Evolutionary conservation across 1,140 invertebrate genomes (phyloP).

Genomic region (Drosophila bocqueti): DNA sequence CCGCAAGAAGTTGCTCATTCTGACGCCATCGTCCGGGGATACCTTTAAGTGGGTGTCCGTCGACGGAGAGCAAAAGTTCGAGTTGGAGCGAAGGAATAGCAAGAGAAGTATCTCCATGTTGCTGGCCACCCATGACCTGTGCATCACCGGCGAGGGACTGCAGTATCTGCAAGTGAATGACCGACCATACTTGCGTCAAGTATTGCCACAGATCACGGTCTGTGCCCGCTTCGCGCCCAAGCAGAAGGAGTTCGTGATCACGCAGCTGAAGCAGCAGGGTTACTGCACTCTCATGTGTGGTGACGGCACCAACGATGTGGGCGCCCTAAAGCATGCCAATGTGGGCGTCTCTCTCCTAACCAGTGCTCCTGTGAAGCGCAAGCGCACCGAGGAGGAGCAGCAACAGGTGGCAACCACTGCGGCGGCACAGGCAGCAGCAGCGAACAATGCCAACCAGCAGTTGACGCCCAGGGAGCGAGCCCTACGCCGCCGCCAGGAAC

Average conservation of each 20-base stretch:
- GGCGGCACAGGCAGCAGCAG: constrained; percentile 37
- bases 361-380: constrained; percentile 90
- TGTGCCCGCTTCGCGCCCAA: constrained; percentile 98
- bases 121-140: constrained; percentile 92
- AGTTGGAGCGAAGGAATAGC: constrained; percentile 29
- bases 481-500: constrained; percentile 75
- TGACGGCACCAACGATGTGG: constrained; percentile 99
- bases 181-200: constrained; percentile 88
- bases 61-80: constrained; percentile 85
- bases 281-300: constrained; percentile 99
- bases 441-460: constrained; percentile 60
- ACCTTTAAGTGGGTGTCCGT: constrained; percentile 92
- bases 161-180: constrained; percentile 89
- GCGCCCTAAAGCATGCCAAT: constrained; percentile 98
- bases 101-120: constrained; percentile 46
- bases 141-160: constrained; percentile 97
- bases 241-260: constrained; percentile 98
- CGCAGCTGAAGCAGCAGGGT: constrained; percentile 94
- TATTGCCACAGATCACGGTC: constrained; percentile 94
- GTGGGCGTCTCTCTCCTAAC: constrained; percentile 94
- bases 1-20: constrained; percentile 91
- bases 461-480: constrained; percentile 80
- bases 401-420: constrained; percentile 58
- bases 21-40: constrained; percentile 86
- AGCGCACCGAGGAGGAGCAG: constrained; percentile 75